Conservation (phyloP, 2,888 invertebrate genomes). For the Sylvicola fuscatus region DNA sequence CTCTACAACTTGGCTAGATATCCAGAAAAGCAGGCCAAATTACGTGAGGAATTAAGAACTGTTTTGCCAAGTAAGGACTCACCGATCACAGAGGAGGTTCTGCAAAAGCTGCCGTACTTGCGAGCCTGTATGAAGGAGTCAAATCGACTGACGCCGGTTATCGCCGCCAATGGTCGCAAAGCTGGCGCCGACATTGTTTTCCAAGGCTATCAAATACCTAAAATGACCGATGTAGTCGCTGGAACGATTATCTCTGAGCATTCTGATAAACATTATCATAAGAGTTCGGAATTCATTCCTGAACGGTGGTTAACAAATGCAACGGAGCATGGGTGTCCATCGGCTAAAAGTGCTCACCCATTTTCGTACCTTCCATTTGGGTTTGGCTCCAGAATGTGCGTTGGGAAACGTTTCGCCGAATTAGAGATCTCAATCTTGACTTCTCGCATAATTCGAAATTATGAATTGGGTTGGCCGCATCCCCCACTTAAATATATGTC, state of each 20-base stretch:
- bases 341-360: constrained; percentile 11
- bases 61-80: constrained; percentile 14
- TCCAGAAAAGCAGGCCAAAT: constrained; percentile 30
- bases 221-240: constrained; percentile 17
- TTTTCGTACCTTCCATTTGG: constrained; percentile 18
- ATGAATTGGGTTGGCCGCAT: constrained; percentile 20
- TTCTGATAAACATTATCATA: constrained; percentile 32
- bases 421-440: constrained; percentile 37
- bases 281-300: constrained; percentile 35
- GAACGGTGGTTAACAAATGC: constrained; percentile 35
- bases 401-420: constrained; percentile 52
- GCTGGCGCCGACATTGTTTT: constrained; percentile 26
- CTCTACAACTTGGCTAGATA: constrained; percentile 34
- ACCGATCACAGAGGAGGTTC: constrained; percentile 3
- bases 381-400: constrained; percentile 32
- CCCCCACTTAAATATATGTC: constrained; percentile 13
- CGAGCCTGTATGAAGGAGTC: constrained; percentile 44
- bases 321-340: constrained; percentile 4
- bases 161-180: constrained; percentile 23
- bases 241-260: background rate
- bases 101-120: constrained; percentile 26
- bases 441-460: constrained; percentile 19
- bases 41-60: constrained; percentile 22
- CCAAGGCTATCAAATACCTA: constrained; percentile 25
- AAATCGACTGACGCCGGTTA: constrained; percentile 26